Evolutionary conservation across 2,113 vertebrate genomes (phyloP).

Genomic region (Paramisgurnus dabryanus): DNA sequence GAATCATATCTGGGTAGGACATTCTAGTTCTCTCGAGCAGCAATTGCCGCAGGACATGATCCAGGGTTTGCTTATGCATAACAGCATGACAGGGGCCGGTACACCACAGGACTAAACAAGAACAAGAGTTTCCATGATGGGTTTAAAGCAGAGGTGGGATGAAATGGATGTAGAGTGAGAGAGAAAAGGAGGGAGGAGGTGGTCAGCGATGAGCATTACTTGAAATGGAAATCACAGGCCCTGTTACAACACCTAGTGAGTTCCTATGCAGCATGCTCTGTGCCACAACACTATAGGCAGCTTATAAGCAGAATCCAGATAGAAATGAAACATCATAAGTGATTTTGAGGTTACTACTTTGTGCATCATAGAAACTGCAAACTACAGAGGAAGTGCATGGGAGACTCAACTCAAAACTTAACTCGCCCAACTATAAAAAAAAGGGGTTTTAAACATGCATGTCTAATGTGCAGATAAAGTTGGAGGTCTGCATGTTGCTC

Average conservation of each 20-base stretch:
- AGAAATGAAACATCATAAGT: neutral
- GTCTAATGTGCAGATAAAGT: neutral
- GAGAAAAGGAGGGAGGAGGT: no score
- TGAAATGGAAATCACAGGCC: neutral
- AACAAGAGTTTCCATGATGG: conserved; percentile 10
- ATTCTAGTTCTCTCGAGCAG: neutral
- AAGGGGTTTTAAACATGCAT: neutral
- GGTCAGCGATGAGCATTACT: neutral
- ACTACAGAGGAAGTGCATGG: no score
- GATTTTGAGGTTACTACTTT: no score
- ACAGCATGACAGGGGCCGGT: neutral
- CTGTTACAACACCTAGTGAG: neutral
- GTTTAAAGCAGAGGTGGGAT: conserved; percentile 7
- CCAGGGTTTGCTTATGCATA: neutral
- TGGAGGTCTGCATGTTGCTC: conserved; percentile 1
- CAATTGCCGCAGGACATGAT: neutral
- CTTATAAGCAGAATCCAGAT: neutral
- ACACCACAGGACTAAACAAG: conserved; percentile 1
- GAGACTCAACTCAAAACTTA: no score
- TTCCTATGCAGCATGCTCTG: neutral
- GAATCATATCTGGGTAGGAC: neutral
- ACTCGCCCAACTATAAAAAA: neutral
- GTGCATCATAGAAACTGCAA: no score
- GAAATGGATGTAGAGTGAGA: conserved; percentile 3
- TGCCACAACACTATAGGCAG: neutral